These are phyloP conservation scores for Papilio elwesi DNA, from an alignment of 2,888 invertebrate species.

Conservation along the genomic window DNA sequence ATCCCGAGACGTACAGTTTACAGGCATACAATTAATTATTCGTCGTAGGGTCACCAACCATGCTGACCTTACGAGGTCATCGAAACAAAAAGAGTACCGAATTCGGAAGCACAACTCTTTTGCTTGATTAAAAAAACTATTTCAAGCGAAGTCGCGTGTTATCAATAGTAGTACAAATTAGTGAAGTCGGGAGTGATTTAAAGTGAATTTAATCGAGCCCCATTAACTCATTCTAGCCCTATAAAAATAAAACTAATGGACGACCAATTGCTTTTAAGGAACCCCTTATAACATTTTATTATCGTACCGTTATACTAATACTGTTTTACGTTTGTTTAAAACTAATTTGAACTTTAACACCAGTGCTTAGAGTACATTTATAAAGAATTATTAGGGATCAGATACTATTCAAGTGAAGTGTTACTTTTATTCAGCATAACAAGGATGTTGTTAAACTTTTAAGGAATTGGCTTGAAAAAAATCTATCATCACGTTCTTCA, in stretches of 20 bases:
- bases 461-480: conserved; percentile 38
- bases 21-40: too few species aligned
- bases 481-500: background rate
- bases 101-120: background rate
- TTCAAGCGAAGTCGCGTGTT: conserved; percentile 23
- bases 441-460: conserved; percentile 43
- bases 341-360: conserved; percentile 25
- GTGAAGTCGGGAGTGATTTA: conserved; percentile 34
- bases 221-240: conserved; percentile 43
- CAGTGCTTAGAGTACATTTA: conserved; percentile 12
- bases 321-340: background rate
- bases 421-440: conserved; percentile 39
- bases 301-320: conserved; percentile 32
- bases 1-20: too few species aligned
- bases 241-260: conserved; percentile 46
- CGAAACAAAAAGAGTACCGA: background rate
- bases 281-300: conserved; percentile 42
- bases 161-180: conserved; percentile 34
- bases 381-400: background rate
- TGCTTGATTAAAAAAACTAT: background rate
- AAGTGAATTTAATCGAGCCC: conserved; percentile 38
- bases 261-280: conserved; percentile 42
- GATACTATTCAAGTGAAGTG: conserved; percentile 35
- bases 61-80: background rate
- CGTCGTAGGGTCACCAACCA: too few species aligned